Conservation (phyloP, 2,888 invertebrate genomes). For the Blera fallax region DNA sequence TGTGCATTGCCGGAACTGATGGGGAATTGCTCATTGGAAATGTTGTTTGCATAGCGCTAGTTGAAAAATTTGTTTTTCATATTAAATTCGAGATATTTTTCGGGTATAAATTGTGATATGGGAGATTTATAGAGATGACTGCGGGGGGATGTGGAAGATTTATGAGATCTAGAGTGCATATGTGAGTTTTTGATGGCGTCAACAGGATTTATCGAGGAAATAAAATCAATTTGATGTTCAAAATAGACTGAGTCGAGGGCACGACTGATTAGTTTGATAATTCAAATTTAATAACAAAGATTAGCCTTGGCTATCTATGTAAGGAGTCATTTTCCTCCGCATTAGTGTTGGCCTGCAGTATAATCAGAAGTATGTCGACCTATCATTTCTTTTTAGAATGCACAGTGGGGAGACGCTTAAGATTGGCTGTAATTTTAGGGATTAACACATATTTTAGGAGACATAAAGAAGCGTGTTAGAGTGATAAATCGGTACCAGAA, state of each 20-base stretch:
- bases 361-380: no score
- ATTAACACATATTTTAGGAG: no score
- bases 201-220: slow-evolving; percentile 22
- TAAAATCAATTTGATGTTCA: not conserved
- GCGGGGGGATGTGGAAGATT: slow-evolving; percentile 31
- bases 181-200: slow-evolving; percentile 38
- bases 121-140: slow-evolving; percentile 52
- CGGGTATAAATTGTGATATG: slow-evolving; percentile 40
- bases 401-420: no score
- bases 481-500: no score
- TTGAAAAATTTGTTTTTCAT: slow-evolving; percentile 44
- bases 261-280: slow-evolving; percentile 27
- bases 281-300: slow-evolving; percentile 19
- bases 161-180: slow-evolving; percentile 38
- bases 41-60: slow-evolving; percentile 8
- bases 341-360: no score
- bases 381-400: no score
- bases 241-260: not conserved
- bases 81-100: slow-evolving; percentile 44
- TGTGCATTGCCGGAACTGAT: not conserved
- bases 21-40: slow-evolving; percentile 18
- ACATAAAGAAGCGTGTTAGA: no score
- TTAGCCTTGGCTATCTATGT: not conserved
- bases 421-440: no score
- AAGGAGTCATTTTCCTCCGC: not conserved